phyloP scores from a whole-genome alignment of 1,140 invertebrate genomes.

The Muscidifurax raptorellus region DNA sequence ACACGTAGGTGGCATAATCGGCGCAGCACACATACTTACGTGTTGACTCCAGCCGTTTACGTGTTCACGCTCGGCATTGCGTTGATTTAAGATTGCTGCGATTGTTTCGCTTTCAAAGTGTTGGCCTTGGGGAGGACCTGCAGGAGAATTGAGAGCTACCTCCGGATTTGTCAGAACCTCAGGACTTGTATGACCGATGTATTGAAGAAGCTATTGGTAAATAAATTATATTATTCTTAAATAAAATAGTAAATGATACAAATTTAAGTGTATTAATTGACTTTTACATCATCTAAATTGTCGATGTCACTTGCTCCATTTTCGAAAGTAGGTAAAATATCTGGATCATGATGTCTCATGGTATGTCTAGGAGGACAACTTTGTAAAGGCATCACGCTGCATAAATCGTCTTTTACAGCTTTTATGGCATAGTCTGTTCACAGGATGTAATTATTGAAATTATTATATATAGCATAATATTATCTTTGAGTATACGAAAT shows the following conservation, averaged over 20 bases:
- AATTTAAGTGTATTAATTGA: constrained; percentile 49
- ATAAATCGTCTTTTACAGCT: constrained; percentile 64
- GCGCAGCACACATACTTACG: constrained; percentile 67
- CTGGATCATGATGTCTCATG: constrained; percentile 81
- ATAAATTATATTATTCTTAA: neutral
- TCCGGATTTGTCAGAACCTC: constrained; percentile 88
- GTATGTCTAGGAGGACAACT: constrained; percentile 79
- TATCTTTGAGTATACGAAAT: neutral
- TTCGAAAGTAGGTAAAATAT: constrained; percentile 86
- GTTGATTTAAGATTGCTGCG: constrained; percentile 87
- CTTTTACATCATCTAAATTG: constrained; percentile 92
- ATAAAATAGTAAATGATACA: constrained; percentile 54
- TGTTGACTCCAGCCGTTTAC: constrained; percentile 75
- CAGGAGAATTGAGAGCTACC: constrained; percentile 83
- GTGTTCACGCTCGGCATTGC: constrained; percentile 86
- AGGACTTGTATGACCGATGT: constrained; percentile 93
- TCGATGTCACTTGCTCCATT: constrained; percentile 92
- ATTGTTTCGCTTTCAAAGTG: constrained; percentile 89
- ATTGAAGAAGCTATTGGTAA: constrained; percentile 84
- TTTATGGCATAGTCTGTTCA: constrained; percentile 62
- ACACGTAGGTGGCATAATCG: constrained; percentile 65
- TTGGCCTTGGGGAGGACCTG: constrained; percentile 80
- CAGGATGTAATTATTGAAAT: constrained; percentile 33
- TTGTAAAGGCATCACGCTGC: constrained; percentile 63
- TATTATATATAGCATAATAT: constrained; percentile 16